A percentile compares a stretch with the other conserved stretches of the same genome.
Conservation (phyloP, 2,113 vertebrate species). For the Peromyscus californicus region DNA sequence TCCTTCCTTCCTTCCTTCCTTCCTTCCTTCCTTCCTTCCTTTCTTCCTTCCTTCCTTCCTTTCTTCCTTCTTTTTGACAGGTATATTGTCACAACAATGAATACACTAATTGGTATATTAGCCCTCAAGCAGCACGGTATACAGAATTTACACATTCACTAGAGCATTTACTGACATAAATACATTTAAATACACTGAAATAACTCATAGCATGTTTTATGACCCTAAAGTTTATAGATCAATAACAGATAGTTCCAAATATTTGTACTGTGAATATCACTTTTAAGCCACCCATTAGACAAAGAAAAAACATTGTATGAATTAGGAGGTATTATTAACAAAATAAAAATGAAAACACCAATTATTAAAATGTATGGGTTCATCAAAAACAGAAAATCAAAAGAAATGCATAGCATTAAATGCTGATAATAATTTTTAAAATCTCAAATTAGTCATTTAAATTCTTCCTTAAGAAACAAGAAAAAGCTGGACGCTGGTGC, state of each 20-base stretch:
- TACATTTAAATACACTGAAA: background rate
- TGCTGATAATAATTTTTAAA: background rate
- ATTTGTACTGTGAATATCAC: background rate
- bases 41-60: background rate
- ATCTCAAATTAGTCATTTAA: background rate
- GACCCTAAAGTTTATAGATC: background rate
- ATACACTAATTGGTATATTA: background rate
- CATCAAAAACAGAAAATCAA: background rate
- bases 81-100: background rate
- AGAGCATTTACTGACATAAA: background rate
- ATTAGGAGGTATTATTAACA: background rate
- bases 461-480: constrained; percentile 23
- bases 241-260: background rate
- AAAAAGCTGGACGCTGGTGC: background rate
- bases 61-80: too few relatives aligned
- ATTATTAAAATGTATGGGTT: background rate
- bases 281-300: background rate
- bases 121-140: background rate
- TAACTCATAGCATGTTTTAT: background rate
- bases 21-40: too few relatives aligned
- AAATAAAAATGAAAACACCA: background rate
- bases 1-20: too few relatives aligned
- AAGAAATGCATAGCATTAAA: background rate
- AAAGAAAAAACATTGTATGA: background rate
- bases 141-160: background rate